Evolutionary conservation across 1,140 invertebrate genomes (phyloP).

Genomic region (Cydia strobilella): DNA sequence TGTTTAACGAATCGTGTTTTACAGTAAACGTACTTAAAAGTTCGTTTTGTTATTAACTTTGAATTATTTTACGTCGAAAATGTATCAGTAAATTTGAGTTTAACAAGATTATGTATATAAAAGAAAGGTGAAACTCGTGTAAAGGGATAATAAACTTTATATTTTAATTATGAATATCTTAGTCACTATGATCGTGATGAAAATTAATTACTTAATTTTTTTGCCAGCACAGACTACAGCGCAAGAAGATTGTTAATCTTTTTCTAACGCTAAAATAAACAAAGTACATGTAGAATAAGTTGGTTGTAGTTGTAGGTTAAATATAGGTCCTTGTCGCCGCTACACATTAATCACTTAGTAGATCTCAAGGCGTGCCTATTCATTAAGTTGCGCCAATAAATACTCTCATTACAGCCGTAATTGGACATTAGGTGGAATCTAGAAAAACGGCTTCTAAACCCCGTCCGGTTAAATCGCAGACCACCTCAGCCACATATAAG

Average conservation of each 20-base stretch:
- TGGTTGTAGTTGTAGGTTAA: too few relatives aligned
- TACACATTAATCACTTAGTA: slow-evolving; percentile 2
- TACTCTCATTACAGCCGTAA: slow-evolving; percentile 8
- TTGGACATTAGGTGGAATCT: slow-evolving; percentile 13
- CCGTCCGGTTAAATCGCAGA: too few relatives aligned
- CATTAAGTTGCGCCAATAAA: background rate
- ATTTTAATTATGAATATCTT: too few relatives aligned
- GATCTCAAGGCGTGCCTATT: background rate
- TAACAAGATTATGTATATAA: background rate
- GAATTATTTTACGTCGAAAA: background rate
- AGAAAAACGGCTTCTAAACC: background rate
- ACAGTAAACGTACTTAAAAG: slow-evolving; percentile 35
- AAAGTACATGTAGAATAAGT: too few relatives aligned
- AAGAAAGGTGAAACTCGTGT: background rate
- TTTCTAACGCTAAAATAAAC: too few relatives aligned
- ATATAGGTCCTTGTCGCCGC: background rate
- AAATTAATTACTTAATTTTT: too few relatives aligned
- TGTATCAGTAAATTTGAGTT: background rate
- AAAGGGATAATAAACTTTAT: background rate
- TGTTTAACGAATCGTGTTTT: slow-evolving; percentile 44
- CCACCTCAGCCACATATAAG: too few relatives aligned
- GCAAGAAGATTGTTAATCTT: too few relatives aligned
- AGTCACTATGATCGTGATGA: too few relatives aligned
- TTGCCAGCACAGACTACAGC: too few relatives aligned
- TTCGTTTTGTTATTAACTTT: slow-evolving; percentile 4